These are phyloP conservation scores for Leiothrix lutea DNA, from an alignment of 2,113 vertebrate genomes.

Conservation along the genomic window DNA sequence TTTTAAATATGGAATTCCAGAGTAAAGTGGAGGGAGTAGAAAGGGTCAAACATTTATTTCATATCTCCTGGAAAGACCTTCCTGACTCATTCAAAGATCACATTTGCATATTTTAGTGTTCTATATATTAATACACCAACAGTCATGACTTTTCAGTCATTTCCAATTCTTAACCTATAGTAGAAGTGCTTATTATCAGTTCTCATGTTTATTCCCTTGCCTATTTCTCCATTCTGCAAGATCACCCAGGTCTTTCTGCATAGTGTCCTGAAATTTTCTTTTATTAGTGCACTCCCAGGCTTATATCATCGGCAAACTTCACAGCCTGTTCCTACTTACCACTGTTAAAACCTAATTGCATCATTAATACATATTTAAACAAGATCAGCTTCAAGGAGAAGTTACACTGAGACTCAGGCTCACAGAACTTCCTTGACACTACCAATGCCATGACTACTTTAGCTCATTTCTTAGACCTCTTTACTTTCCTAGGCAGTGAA, in stretches of 20 bases:
- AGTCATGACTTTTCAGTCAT: background rate
- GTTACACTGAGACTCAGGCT: background rate
- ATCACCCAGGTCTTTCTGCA: background rate
- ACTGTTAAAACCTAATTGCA: background rate
- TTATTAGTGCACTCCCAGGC: background rate
- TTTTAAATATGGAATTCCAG: background rate
- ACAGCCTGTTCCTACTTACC: background rate
- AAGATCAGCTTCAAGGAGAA: background rate
- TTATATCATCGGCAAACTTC: background rate
- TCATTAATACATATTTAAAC: constrained; percentile 11
- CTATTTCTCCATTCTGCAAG: background rate
- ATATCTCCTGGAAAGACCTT: background rate
- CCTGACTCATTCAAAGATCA: background rate
- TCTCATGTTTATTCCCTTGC: background rate
- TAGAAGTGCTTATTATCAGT: background rate
- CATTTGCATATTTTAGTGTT: constrained; percentile 6
- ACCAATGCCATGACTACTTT: background rate
- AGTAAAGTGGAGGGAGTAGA: background rate
- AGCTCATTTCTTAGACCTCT: background rate
- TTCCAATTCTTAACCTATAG: background rate
- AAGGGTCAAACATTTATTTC: background rate
- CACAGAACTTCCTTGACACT: background rate
- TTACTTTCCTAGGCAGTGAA: background rate
- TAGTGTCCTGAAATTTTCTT: background rate
- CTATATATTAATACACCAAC: background rate